Conservation (phyloP, 2,797 vertebrate genomes). For the Catharus ustulatus region DNA sequence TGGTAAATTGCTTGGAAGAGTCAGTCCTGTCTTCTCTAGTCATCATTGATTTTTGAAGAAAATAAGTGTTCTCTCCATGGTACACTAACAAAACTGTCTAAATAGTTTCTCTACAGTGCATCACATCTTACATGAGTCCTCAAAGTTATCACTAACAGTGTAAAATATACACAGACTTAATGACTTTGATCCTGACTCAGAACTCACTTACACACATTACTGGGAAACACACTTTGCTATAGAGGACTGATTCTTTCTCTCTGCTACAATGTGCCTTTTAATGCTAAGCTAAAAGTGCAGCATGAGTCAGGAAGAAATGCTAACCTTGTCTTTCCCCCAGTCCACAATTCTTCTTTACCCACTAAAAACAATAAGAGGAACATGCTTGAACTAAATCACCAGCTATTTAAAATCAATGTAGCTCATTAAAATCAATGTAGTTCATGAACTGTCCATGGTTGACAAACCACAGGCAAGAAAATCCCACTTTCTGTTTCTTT, state of each 20-base stretch:
- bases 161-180: constrained; percentile 8
- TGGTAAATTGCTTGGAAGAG: background rate
- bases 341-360: background rate
- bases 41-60: background rate
- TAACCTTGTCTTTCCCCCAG: background rate
- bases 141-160: background rate
- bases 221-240: background rate
- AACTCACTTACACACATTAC: background rate
- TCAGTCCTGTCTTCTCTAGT: background rate
- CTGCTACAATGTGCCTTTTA: background rate
- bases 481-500: background rate
- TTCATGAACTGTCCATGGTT: background rate
- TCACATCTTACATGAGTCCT: background rate
- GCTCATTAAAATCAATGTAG: background rate
- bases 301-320: background rate
- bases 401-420: background rate
- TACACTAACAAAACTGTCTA: background rate
- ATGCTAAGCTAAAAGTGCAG: background rate
- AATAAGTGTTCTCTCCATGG: background rate
- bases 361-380: background rate
- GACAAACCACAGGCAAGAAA: background rate
- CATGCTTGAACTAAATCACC: background rate
- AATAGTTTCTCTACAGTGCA: background rate
- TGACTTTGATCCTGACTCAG: background rate
- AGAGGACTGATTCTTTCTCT: background rate